These are phyloP conservation scores for Terrapene triunguis DNA, from an alignment of 2,113 vertebrate species.

Conservation along the genomic window DNA sequence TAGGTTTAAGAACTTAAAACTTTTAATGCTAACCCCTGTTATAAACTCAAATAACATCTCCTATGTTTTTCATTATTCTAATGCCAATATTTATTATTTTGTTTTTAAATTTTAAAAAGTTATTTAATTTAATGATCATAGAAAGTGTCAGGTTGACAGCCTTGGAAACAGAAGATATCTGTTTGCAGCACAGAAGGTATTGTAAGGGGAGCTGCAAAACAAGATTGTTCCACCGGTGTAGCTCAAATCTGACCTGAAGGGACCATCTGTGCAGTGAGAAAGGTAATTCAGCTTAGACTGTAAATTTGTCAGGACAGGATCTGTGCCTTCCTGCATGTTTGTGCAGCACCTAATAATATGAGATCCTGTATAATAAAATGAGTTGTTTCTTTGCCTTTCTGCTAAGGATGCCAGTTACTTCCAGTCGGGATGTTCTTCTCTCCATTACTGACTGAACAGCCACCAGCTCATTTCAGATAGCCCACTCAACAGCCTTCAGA, in stretches of 20 bases:
- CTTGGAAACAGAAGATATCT: not conserved
- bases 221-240: not conserved
- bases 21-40: not conserved
- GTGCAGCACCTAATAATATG: not conserved
- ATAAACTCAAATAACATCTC: not conserved
- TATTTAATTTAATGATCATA: accelerated
- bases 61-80: not conserved
- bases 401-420: not conserved
- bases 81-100: not conserved
- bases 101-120: accelerated
- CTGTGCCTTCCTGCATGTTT: not conserved
- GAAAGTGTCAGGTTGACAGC: not conserved
- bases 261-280: not conserved
- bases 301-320: not conserved
- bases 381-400: not conserved
- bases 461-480: not conserved
- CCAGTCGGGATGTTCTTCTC: not conserved
- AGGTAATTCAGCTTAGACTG: not conserved
- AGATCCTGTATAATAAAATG: not conserved
- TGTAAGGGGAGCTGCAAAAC: no score
- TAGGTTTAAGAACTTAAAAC: not conserved
- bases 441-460: not conserved
- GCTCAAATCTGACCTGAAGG: not conserved
- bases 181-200: not conserved
- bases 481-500: not conserved